phyloP scores from a whole-genome alignment of 2,113 vertebrate genomes.

The Sturnira hondurensis region DNA sequence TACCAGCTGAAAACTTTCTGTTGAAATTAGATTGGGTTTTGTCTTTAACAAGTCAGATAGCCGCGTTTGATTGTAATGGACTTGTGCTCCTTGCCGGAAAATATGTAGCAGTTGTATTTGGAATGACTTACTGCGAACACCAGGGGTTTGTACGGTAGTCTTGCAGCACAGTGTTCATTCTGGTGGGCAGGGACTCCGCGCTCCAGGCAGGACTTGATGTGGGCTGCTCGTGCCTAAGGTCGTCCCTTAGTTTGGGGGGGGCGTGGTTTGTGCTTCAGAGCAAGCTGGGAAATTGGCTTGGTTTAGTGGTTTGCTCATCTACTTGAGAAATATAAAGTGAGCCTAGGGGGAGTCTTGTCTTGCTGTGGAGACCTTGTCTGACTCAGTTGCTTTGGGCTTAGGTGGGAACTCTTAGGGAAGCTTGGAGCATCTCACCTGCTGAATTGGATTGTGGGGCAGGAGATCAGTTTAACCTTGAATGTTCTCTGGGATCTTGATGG shows the following conservation, averaged over 20 bases:
- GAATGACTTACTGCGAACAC: neutral
- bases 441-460: neutral
- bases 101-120: neutral
- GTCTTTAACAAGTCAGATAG: neutral
- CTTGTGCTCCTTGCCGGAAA: neutral
- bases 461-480: neutral
- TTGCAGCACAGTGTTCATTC: neutral
- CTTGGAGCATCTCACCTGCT: neutral
- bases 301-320: neutral
- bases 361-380: neutral
- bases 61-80: neutral
- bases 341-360: neutral
- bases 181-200: neutral
- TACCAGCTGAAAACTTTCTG: neutral
- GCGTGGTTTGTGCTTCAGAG: neutral
- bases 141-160: neutral
- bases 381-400: neutral
- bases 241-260: neutral
- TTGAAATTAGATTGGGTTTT: neutral
- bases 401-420: neutral
- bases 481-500: neutral
- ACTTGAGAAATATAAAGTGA: neutral
- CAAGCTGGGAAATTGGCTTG: neutral
- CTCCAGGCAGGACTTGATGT: neutral
- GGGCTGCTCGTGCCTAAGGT: neutral